phyloP scores from a whole-genome alignment of 2,797 vertebrate genomes.

The Hozukius guyotensis region DNA sequence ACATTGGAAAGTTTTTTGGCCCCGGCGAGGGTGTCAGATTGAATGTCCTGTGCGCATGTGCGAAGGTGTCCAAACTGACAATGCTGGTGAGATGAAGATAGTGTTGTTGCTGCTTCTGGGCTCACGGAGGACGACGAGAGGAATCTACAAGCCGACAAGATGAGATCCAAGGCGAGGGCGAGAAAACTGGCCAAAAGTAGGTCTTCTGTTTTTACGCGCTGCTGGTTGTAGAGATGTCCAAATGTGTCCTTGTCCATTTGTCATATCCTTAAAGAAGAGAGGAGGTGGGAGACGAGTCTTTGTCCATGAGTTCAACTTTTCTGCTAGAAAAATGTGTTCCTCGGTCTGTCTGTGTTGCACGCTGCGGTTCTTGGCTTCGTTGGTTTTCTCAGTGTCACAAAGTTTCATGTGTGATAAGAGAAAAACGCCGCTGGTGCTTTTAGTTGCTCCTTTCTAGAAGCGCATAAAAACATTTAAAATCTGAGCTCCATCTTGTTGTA shows the following conservation, averaged over 20 bases:
- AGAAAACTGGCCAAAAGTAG: constrained; percentile 99
- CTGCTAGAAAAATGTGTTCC: constrained; percentile 20
- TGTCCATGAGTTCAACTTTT: constrained; percentile 73
- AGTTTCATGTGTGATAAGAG: constrained; percentile 79
- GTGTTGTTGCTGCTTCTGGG: constrained; percentile 98
- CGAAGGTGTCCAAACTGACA: constrained; percentile 99
- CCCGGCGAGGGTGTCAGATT: constrained; percentile 99
- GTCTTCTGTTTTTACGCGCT: constrained; percentile 74
- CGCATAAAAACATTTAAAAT: constrained; percentile 34
- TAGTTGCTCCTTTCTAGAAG: constrained; percentile 40
- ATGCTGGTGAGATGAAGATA: constrained; percentile 99
- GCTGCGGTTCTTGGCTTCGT: constrained; percentile 64
- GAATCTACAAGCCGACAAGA: constrained; percentile 96
- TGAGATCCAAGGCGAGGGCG: constrained; percentile 99
- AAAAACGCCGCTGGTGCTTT: constrained; percentile 72
- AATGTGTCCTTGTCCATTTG: constrained; percentile 81
- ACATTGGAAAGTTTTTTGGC: constrained; percentile 99
- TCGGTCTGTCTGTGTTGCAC: constrained; percentile 45
- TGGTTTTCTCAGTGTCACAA: constrained; percentile 70
- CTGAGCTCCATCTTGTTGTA: constrained; percentile 24
- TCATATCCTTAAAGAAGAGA: constrained; percentile 71
- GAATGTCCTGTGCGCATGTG: constrained; percentile 99
- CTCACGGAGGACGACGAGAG: constrained; percentile 97
- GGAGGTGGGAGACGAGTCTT: constrained; percentile 72
- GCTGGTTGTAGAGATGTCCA: constrained; percentile 59